Evolutionary conservation across 2,888 invertebrate genomes (phyloP).

Genomic region (Tortricodes alternella): DNA sequence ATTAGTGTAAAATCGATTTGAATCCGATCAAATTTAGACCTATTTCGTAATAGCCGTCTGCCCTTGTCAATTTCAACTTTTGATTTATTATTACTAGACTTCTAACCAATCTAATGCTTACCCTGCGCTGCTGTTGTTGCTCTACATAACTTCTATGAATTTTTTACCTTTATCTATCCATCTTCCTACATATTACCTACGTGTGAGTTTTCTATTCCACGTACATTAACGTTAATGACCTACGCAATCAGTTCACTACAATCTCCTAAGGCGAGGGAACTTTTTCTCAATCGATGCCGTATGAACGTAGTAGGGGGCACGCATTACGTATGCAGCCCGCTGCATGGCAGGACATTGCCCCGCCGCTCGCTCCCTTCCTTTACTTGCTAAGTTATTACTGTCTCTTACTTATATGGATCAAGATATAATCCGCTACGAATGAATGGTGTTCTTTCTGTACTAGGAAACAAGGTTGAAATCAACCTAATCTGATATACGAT

Average conservation of each 20-base stretch:
- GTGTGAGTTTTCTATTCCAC: constrained; percentile 13
- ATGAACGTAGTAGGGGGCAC: constrained; percentile 31
- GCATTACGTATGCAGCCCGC: constrained; percentile 72
- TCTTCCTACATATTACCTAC: background rate
- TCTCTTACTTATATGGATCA: constrained; percentile 27
- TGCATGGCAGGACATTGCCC: constrained; percentile 71
- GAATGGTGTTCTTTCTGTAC: background rate
- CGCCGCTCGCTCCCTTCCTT: constrained; percentile 42
- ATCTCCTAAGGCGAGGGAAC: constrained; percentile 15
- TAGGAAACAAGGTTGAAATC: background rate
- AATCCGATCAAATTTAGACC: too few relatives aligned
- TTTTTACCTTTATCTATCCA: too few relatives aligned
- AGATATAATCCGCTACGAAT: constrained; percentile 27
- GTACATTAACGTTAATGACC: constrained; percentile 25
- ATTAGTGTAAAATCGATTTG: too few relatives aligned
- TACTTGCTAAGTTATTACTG: constrained; percentile 36
- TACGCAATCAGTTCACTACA: constrained; percentile 20
- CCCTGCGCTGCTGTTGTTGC: too few relatives aligned
- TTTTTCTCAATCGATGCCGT: constrained; percentile 12
- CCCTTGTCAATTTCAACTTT: too few relatives aligned
- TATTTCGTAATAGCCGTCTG: too few relatives aligned
- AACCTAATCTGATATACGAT: too few relatives aligned
- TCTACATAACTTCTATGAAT: too few relatives aligned
- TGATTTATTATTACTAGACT: too few relatives aligned
- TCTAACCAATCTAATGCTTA: too few relatives aligned